A percentile compares a stretch with the other conserved stretches of the same genome.
phyloP scores from a whole-genome alignment of 2,888 invertebrate species.

The Pimpla rufipes region DNA sequence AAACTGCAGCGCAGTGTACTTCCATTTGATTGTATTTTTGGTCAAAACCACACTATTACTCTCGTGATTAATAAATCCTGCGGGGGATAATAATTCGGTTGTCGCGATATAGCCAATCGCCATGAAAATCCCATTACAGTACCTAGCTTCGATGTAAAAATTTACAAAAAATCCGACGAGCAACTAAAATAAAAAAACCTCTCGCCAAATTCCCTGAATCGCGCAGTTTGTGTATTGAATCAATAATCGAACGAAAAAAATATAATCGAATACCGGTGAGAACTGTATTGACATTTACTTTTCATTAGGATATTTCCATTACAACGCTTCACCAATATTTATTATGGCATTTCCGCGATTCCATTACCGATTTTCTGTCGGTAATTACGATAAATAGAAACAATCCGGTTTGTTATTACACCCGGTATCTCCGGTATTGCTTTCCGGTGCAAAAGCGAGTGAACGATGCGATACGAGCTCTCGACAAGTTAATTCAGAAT shows the following conservation, averaged over 20 bases:
- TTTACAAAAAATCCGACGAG: background rate
- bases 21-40: background rate
- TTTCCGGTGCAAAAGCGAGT: slow-evolving; percentile 14
- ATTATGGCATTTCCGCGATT: slow-evolving; percentile 2
- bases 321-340: background rate
- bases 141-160: background rate
- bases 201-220: background rate
- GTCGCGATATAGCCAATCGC: background rate
- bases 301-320: slow-evolving; percentile 18
- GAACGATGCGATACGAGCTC: slow-evolving; percentile 16
- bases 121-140: background rate
- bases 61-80: background rate
- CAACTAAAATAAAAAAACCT: background rate
- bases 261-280: background rate
- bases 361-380: background rate
- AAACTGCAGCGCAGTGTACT: background rate
- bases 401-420: slow-evolving; percentile 8
- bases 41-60: background rate
- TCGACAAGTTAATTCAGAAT: slow-evolving; percentile 34
- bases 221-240: background rate
- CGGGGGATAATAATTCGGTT: background rate
- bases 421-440: background rate
- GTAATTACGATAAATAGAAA: slow-evolving; percentile 22
- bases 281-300: slow-evolving; percentile 9
- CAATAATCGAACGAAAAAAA: background rate